A percentile compares a stretch with the other conserved stretches of the same genome.
These are phyloP conservation scores for Molossus alvarezi DNA, from an alignment of 2,797 vertebrate genomes.

Conservation along the genomic window DNA sequence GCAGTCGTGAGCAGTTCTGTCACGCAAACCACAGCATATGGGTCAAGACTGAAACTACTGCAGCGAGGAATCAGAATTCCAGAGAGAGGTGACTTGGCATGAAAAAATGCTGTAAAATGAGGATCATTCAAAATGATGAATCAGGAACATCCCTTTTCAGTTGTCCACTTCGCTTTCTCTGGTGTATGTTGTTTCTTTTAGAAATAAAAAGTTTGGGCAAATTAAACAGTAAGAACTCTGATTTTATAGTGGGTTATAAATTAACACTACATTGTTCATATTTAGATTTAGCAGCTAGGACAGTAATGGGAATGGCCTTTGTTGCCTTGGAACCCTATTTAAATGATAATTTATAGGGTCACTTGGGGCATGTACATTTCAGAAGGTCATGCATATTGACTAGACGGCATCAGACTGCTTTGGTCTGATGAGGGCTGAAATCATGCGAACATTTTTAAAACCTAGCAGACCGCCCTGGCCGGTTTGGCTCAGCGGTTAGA, in stretches of 20 bases:
- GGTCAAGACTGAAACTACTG: background rate
- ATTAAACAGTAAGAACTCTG: conserved; percentile 65
- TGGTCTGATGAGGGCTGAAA: background rate
- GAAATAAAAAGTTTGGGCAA: conserved; percentile 42
- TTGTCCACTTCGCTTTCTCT: conserved; percentile 10
- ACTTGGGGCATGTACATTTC: conserved; percentile 33
- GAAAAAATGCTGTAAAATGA: background rate
- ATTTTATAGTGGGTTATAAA: conserved; percentile 61
- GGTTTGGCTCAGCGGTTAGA: too few relatives aligned
- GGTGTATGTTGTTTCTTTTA: conserved; percentile 26
- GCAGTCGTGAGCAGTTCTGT: conserved; percentile 42
- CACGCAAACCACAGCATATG: conserved; percentile 37
- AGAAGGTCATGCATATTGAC: background rate
- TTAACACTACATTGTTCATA: conserved; percentile 51
- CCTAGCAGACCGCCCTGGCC: background rate
- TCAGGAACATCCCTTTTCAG: background rate
- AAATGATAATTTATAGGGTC: conserved; percentile 63
- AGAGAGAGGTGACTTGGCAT: background rate
- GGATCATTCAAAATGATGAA: conserved; percentile 16
- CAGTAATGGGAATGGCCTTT: conserved; percentile 38
- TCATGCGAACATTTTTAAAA: conserved; percentile 30
- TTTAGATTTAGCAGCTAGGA: conserved; percentile 65
- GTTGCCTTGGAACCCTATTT: background rate
- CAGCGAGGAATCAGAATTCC: conserved; percentile 50
- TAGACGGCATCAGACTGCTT: background rate